Percentiles rank a stretch among this genome's conserved stretches.
Conservation (phyloP, 2,113 vertebrate genomes). For the Actenoides hombroni region DNA sequence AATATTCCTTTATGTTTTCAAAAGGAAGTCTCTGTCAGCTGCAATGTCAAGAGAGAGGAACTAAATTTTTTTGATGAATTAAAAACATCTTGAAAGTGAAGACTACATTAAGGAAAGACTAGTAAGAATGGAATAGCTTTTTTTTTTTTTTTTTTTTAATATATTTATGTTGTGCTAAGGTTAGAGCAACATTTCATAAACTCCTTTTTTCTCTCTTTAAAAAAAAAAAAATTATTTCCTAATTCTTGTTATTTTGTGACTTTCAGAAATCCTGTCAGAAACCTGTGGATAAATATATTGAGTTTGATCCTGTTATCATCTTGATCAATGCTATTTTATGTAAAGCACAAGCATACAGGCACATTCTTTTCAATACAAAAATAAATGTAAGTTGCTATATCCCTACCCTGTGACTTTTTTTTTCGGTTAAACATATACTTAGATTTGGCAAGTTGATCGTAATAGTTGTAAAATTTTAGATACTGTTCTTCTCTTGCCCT, state of each 20-base stretch:
- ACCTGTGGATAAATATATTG: conserved; percentile 97
- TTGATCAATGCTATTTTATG: conserved; percentile 94
- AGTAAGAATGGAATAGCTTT: neutral
- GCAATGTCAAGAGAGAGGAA: neutral
- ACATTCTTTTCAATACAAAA: conserved; percentile 94
- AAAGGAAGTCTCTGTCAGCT: neutral
- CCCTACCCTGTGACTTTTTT: neutral
- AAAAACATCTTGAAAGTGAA: neutral
- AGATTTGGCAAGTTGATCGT: neutral
- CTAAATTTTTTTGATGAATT: neutral
- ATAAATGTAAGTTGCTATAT: conserved; percentile 85
- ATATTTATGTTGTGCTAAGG: neutral
- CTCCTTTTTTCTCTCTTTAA: neutral
- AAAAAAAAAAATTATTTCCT: neutral
- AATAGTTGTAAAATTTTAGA: neutral
- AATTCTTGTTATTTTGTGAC: conserved; percentile 41
- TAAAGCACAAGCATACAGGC: conserved; percentile 93
- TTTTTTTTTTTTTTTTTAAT: too few relatives aligned
- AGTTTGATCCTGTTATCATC: conserved; percentile 98
- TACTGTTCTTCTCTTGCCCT: neutral
- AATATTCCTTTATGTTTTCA: neutral
- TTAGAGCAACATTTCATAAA: neutral
- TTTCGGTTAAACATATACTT: neutral
- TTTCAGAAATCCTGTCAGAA: conserved; percentile 92
- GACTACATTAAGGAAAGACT: neutral